Base-by-base conservation (phyloP, 2,888 invertebrate species). In the Standfussiana lucernea region DNA sequence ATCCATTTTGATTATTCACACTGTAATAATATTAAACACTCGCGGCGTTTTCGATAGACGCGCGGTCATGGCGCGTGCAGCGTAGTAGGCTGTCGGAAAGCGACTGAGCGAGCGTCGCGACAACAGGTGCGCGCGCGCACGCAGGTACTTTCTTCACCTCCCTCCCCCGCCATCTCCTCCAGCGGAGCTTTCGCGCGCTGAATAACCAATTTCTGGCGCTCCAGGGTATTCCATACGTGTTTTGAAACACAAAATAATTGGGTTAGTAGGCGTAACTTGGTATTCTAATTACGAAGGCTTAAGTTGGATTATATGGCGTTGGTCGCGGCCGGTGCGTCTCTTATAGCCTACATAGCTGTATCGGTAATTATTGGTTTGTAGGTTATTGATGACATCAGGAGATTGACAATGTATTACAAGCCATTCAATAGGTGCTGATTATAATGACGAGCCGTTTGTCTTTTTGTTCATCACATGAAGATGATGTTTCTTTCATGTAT, bases 1-100 rank as follows among this genome's bases (percentile, higher is more conserved):
- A 95, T 95, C 95, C 95, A 96, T 96, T 88, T 85, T 94, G 89
- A 91, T 89, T 81, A 89, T 91, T 92, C 91, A 92, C 94, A 93
- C 91, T 91, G 82, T 86, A 89, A 84, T 87, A 79, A 86, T 88
- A 84, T 86, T 90, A 89, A 90, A 91, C 95, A 95, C 95, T 93
- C 95, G 95, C 95, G 95, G 82, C 91, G 91, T 80, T 88, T 89
- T 90, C 85, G 86, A 86, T 79, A 84, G 80, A 81, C 88, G 88
- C 88, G 89, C 89, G 84, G 83, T 90, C 95, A 95, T 95, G 91
- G 93, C 95, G 93, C 93, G 93, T 88, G 80, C 73, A 82, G 71
- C 86, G 82, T 90, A 79, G 87, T 79, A 88, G 85, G 84, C 92
- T 89, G 90, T 89, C 89, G 87, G 83, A 83, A 90, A 83, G 90